phyloP scores from a whole-genome alignment of 2,113 vertebrate species.

The Phaethornis superciliosus region DNA sequence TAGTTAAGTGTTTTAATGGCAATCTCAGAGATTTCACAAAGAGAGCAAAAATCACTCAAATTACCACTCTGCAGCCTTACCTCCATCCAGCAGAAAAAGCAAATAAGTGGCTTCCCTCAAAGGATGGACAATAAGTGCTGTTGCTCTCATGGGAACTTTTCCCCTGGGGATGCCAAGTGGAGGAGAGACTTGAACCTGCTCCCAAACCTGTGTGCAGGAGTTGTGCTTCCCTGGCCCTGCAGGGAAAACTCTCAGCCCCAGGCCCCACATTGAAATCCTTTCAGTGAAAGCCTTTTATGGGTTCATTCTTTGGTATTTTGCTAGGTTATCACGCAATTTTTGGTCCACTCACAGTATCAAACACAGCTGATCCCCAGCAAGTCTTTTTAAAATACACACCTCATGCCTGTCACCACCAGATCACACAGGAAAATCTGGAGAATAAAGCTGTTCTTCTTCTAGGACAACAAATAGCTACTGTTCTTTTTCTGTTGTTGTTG shows the following conservation, averaged over 20 bases:
- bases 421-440: neutral
- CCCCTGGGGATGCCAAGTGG: neutral
- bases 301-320: neutral
- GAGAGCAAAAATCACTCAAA: neutral
- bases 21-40: neutral
- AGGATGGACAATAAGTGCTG: neutral
- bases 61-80: neutral
- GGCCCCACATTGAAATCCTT: neutral
- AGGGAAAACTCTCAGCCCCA: neutral
- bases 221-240: neutral
- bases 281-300: neutral
- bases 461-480: neutral
- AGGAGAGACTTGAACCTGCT: neutral
- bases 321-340: neutral
- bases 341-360: neutral
- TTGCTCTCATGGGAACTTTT: neutral
- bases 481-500: neutral
- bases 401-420: slow-evolving; percentile 14
- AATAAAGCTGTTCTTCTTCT: neutral
- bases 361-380: neutral
- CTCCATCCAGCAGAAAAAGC: neutral
- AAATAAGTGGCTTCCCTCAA: neutral
- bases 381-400: neutral
- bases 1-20: neutral
- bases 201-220: neutral